Base-by-base conservation (phyloP, 2,113 vertebrate genomes). In the Tupaia tana region DNA sequence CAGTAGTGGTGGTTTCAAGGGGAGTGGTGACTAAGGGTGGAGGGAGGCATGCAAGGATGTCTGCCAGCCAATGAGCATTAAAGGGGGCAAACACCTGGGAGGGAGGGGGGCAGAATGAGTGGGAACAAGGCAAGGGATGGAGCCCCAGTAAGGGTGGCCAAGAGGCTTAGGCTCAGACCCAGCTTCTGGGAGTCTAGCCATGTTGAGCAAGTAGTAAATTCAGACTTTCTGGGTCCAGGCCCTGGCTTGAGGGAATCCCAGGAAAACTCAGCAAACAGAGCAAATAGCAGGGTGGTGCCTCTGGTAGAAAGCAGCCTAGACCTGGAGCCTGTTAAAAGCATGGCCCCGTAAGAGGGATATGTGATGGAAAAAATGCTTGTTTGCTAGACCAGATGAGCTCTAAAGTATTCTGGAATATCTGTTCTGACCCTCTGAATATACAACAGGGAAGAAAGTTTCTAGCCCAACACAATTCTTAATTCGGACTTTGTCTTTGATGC, bases 1-100 rank as follows among this genome's bases (percentile, higher is more conserved):
- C 77, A 74, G 69, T 54, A 86, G 34, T 19, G 94, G 90, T 95
- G 96, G 94, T 96, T 97, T 95, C 95, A 97, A 84, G 75, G 31
- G 66, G 92, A 89, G 93, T 82, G 43, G 87, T 69, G 90, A 89
- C 90, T 71, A 87, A 91, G 87, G 91, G 63, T 75, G 31, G 52
- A 81, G 80, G 31, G 52, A 81, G 92, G 67, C 25, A 61, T 27
- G 18, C 19, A 78, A 54, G n/a, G 89, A 85, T 58, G 85, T 89
- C 86, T 97, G 86, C 91, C 94, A 95, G 78, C 19, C 58, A 97
- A 52, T 24, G 70, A 95, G 93, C 31, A 11, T 95, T 77, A 86
- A 93, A 86, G 78, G 20, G 92, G 67, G 52, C n/a, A 29, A 87
- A 70, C 54, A 74, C 75, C 67, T 94, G 83, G 66, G 79, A 93